Percentiles rank a stretch among this genome's conserved stretches.
Conservation (phyloP, 2,113 vertebrate genomes). For the Prochilodus magdalenae region DNA sequence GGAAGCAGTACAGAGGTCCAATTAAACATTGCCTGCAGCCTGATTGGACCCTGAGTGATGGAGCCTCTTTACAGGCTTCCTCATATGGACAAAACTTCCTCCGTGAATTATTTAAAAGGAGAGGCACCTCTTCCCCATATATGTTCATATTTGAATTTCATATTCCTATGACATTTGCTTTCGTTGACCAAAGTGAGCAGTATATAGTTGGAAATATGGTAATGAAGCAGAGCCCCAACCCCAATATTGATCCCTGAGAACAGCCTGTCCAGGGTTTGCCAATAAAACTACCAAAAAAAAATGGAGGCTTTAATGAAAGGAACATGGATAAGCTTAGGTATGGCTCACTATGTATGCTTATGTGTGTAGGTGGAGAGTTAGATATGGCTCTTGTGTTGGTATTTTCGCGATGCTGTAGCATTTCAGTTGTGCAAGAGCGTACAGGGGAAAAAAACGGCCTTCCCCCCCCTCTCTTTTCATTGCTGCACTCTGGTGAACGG, state of each 20-base stretch:
- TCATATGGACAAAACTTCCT: slow-evolving; percentile 66
- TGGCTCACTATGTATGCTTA: not conserved
- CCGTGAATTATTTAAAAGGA: slow-evolving; percentile 67
- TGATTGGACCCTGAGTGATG: slow-evolving; percentile 65
- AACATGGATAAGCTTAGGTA: not conserved
- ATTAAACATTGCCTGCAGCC: slow-evolving; percentile 79
- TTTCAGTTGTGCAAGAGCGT: not conserved
- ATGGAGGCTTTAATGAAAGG: slow-evolving; percentile 26
- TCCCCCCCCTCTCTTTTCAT: not conserved
- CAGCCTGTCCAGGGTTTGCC: slow-evolving; percentile 17
- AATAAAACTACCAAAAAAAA: slow-evolving; percentile 9
- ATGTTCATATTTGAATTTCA: slow-evolving; percentile 70
- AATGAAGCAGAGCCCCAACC: slow-evolving; percentile 36
- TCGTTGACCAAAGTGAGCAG: slow-evolving; percentile 44
- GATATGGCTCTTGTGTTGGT: not conserved
- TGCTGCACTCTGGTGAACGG: not conserved
- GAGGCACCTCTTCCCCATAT: slow-evolving; percentile 54
- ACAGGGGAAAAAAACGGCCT: not conserved
- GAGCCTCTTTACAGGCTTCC: slow-evolving; percentile 56
- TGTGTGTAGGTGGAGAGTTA: not conserved
- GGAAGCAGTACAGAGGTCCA: slow-evolving; percentile 74
- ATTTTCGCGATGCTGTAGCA: slow-evolving; percentile 6
- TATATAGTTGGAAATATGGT: slow-evolving; percentile 49
- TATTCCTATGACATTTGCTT: slow-evolving; percentile 54
- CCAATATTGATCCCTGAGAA: slow-evolving; percentile 37